A percentile compares a stretch with the other conserved stretches of the same genome.
Conservation (phyloP, 2,888 invertebrate species). For the Diachrysia chrysitis region DNA sequence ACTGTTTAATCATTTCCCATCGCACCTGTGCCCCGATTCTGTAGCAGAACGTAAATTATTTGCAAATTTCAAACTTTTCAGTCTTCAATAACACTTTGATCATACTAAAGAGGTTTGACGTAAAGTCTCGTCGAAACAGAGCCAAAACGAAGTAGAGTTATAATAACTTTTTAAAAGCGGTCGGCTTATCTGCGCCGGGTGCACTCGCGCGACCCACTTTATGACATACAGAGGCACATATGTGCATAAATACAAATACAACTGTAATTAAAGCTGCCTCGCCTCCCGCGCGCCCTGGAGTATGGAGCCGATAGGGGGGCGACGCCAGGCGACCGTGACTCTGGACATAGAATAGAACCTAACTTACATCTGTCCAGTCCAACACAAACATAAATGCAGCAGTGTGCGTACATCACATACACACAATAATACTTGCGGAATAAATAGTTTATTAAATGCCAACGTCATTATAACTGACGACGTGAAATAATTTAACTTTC, state of each 20-base stretch:
- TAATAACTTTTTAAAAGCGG: constrained; percentile 71
- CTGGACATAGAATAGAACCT: constrained; percentile 48
- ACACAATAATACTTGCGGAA: constrained; percentile 54
- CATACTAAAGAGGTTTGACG: constrained; percentile 30
- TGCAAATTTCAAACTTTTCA: constrained; percentile 12
- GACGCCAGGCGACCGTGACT: constrained; percentile 42
- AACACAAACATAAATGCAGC: constrained; percentile 31
- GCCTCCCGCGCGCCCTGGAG: constrained; percentile 54
- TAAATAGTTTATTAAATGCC: constrained; percentile 51
- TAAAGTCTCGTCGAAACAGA: constrained; percentile 37
- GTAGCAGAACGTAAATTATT: constrained; percentile 21
- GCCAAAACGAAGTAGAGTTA: constrained; percentile 61
- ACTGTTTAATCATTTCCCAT: constrained; percentile 37
- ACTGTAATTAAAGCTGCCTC: constrained; percentile 70
- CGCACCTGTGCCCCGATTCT: constrained; percentile 26
- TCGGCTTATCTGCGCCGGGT: constrained; percentile 72
- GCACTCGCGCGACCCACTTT: constrained; percentile 78
- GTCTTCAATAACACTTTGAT: constrained; percentile 32
- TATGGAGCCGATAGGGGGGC: constrained; percentile 56
- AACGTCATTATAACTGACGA: constrained; percentile 50
- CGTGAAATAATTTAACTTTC: constrained; percentile 57
- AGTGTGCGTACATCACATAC: constrained; percentile 43
- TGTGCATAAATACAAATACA: constrained; percentile 68
- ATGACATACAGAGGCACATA: constrained; percentile 65
- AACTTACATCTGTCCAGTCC: constrained; percentile 35